Evolutionary conservation across 2,113 vertebrate species (phyloP).

Genomic region (Barnardius zonarius): DNA sequence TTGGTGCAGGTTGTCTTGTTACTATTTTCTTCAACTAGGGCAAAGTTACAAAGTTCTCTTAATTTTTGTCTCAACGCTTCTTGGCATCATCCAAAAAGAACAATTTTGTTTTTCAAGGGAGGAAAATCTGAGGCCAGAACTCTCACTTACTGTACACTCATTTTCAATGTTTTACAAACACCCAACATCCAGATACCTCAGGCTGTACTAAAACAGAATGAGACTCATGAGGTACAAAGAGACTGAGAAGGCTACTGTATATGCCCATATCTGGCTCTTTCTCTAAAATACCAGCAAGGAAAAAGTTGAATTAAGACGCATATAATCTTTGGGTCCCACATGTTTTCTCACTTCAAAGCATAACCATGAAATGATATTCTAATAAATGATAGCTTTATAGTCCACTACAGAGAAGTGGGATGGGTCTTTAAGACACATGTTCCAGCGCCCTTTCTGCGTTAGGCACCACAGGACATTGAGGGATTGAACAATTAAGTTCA

Average conservation of each 20-base stretch:
- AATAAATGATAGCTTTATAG: neutral
- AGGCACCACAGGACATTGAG: neutral
- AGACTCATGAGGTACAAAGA: neutral
- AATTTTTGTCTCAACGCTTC: neutral
- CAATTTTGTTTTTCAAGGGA: slow-evolving; percentile 15
- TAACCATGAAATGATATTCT: slow-evolving; percentile 1
- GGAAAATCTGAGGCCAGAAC: slow-evolving; percentile 4
- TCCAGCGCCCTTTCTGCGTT: neutral
- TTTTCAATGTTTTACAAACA: neutral
- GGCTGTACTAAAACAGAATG: neutral
- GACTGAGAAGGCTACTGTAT: neutral
- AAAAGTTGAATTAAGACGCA: neutral
- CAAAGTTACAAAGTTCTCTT: slow-evolving; percentile 50
- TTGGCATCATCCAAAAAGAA: slow-evolving; percentile 35
- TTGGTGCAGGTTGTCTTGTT: slow-evolving; percentile 56
- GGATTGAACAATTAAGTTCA: neutral
- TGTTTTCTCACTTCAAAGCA: slow-evolving; percentile 4
- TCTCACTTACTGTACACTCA: neutral
- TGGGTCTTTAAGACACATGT: neutral
- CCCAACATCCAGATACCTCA: neutral
- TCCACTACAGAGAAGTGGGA: neutral
- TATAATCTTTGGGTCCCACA: neutral
- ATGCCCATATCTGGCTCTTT: neutral
- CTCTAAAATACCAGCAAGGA: neutral
- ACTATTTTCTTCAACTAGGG: slow-evolving; percentile 48